Conservation (phyloP, 1,140 invertebrate species). For the Monomorium pharaonis region DNA sequence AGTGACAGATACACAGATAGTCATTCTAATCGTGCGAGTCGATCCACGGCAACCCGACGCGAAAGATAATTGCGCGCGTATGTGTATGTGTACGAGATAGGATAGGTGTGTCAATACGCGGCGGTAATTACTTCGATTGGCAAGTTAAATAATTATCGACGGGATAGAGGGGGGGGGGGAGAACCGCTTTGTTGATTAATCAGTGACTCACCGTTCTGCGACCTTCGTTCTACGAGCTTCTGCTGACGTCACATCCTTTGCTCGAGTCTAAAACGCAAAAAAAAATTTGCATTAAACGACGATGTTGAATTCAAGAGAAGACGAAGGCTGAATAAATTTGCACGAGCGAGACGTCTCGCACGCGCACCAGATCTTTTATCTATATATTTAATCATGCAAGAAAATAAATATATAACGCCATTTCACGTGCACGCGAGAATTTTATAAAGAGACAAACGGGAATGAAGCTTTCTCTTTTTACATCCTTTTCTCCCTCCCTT, state of each 20-base stretch:
- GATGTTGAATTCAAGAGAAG: constrained; percentile 33
- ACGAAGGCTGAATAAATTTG: constrained; percentile 44
- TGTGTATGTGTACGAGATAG: background rate
- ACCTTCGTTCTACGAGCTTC: constrained; percentile 40
- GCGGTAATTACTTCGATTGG: constrained; percentile 68
- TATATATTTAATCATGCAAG: constrained; percentile 53
- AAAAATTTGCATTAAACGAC: constrained; percentile 51
- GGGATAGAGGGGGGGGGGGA: background rate
- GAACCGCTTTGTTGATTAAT: constrained; percentile 62
- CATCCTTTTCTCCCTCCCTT: background rate
- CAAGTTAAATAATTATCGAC: constrained; percentile 65
- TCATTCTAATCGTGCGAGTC: constrained; percentile 49
- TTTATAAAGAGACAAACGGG: constrained; percentile 9
- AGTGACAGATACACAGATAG: constrained; percentile 47
- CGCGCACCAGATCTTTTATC: constrained; percentile 48
- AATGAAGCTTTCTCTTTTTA: background rate
- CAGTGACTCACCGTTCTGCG: constrained; percentile 67
- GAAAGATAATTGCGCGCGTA: constrained; percentile 45
- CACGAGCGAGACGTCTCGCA: constrained; percentile 39
- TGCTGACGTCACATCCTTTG: constrained; percentile 52
- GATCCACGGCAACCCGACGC: constrained; percentile 35
- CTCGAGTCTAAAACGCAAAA: constrained; percentile 56
- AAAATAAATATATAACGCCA: constrained; percentile 49
- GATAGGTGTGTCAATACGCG: constrained; percentile 61
- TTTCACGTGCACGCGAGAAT: constrained; percentile 25